phyloP scores from a whole-genome alignment of 2,797 vertebrate species.

The Coranthus polyacanthus region DNA sequence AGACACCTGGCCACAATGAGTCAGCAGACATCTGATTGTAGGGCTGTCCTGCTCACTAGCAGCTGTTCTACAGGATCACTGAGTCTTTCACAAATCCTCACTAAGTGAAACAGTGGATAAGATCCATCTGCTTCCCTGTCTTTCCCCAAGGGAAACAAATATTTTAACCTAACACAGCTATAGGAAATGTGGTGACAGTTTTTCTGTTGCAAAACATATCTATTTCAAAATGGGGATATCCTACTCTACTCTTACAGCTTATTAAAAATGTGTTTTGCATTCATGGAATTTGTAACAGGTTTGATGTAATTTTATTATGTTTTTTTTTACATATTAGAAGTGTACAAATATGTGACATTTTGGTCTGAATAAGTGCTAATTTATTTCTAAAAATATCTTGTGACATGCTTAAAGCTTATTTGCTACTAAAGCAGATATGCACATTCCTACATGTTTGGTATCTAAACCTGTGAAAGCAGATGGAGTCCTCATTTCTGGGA shows the following conservation, averaged over 20 bases:
- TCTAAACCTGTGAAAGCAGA: constrained; percentile 31
- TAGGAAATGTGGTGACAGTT: too few relatives aligned
- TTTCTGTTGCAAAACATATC: too few relatives aligned
- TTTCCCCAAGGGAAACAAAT: background rate
- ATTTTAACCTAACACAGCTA: background rate
- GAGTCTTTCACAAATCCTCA: constrained; percentile 38
- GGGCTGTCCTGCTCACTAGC: constrained; percentile 19
- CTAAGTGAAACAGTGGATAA: constrained; percentile 12
- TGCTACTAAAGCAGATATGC: background rate
- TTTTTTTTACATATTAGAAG: background rate
- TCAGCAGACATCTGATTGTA: constrained; percentile 16
- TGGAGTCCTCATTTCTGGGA: constrained; percentile 1
- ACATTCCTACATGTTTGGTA: background rate
- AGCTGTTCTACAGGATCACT: constrained; percentile 37
- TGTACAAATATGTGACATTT: background rate
- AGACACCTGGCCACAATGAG: constrained; percentile 39
- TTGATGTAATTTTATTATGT: background rate
- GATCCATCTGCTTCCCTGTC: background rate
- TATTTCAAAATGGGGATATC: too few relatives aligned
- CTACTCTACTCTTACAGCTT: too few relatives aligned
- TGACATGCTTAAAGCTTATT: background rate
- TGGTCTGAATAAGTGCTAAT: background rate
- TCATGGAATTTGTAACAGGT: background rate
- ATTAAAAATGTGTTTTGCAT: background rate
- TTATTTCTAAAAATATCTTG: background rate